phyloP scores from a whole-genome alignment of 2,113 vertebrate species.

The Siniperca chuatsi region DNA sequence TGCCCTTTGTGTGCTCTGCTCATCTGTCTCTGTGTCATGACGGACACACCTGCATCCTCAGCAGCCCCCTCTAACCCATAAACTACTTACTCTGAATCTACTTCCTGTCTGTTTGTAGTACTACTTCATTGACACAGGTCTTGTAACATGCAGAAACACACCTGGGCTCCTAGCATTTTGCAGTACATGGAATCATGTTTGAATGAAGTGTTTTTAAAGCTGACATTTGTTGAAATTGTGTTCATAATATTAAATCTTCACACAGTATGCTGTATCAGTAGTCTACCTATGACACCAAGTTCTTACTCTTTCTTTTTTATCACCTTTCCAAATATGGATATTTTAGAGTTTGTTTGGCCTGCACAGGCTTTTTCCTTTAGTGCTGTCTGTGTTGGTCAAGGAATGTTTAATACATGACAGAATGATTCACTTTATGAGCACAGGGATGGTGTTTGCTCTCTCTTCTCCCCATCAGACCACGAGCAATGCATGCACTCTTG shows the following conservation, averaged over 20 bases:
- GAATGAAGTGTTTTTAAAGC: background rate
- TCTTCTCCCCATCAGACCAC: conserved; percentile 33
- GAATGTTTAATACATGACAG: conserved; percentile 32
- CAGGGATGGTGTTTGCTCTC: conserved; percentile 44
- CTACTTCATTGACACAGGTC: conserved; percentile 13
- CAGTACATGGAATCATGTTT: background rate
- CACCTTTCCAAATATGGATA: background rate
- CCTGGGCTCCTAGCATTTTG: background rate
- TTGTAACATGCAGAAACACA: background rate
- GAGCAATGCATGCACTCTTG: conserved; percentile 56
- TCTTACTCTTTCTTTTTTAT: background rate
- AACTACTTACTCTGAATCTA: conserved; percentile 7
- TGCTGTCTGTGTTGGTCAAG: background rate
- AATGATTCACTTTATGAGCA: conserved; percentile 34
- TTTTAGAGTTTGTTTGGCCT: background rate
- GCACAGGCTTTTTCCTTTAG: background rate
- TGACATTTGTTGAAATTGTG: background rate
- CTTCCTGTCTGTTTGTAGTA: conserved; percentile 48
- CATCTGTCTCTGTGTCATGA: conserved; percentile 70
- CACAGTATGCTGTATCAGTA: background rate
- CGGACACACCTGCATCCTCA: conserved; percentile 87
- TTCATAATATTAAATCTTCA: background rate
- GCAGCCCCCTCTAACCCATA: conserved; percentile 7
- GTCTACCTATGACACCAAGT: background rate
- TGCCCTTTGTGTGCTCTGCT: conserved; percentile 36